Evolutionary conservation across 2,113 vertebrate genomes (phyloP).

Genomic region (Neodontobutis hainanensis): DNA sequence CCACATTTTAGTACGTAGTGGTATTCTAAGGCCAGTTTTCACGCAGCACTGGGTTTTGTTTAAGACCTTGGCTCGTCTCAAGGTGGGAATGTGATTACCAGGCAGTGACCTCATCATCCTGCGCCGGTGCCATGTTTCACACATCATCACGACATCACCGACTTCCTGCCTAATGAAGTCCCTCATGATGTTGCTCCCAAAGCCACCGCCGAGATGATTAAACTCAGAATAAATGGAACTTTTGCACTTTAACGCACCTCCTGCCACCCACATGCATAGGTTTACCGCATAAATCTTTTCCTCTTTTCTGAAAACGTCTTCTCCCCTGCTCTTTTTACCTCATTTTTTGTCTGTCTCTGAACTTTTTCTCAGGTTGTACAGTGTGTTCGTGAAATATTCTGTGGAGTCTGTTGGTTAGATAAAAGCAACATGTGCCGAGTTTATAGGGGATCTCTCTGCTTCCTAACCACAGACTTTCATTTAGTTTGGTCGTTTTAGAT

Average conservation of each 20-base stretch:
- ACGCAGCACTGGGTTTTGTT: conserved; percentile 45
- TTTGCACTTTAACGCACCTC: conserved; percentile 63
- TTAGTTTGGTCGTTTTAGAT: conserved; percentile 44
- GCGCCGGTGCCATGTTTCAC: conserved; percentile 77
- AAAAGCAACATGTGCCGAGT: conserved; percentile 53
- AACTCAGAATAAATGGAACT: conserved; percentile 67
- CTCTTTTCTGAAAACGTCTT: conserved; percentile 55
- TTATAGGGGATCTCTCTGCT: conserved; percentile 52
- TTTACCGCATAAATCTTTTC: conserved; percentile 53
- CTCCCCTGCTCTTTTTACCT: conserved; percentile 27
- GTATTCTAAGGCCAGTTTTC: conserved; percentile 38
- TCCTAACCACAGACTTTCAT: conserved; percentile 67
- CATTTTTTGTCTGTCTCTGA: conserved; percentile 39
- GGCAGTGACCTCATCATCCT: conserved; percentile 77
- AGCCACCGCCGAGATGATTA: conserved; percentile 51
- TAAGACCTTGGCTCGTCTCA: conserved; percentile 65
- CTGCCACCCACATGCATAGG: conserved; percentile 69
- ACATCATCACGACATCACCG: conserved; percentile 81
- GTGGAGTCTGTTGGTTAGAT: conserved; percentile 55
- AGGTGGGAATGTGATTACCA: conserved; percentile 80
- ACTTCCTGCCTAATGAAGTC: conserved; percentile 83
- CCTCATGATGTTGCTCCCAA: conserved; percentile 61
- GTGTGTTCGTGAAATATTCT: neutral
- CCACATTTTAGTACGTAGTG: conserved; percentile 46
- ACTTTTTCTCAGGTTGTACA: conserved; percentile 26